Evolutionary conservation across 1,140 invertebrate species (phyloP).

Genomic region (Hyles vespertilio): DNA sequence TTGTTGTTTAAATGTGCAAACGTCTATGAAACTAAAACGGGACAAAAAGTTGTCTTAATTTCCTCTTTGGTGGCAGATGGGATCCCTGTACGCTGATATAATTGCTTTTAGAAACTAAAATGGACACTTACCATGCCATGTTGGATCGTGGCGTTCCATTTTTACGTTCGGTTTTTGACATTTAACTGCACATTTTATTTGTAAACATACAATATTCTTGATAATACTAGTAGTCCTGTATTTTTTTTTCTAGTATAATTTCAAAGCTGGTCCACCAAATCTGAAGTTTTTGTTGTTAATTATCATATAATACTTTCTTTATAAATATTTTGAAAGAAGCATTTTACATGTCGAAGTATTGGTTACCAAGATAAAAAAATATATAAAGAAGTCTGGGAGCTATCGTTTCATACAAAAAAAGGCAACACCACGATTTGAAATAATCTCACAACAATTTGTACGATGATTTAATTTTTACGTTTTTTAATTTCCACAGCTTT

Average conservation of each 20-base stretch:
- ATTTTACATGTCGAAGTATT: neutral
- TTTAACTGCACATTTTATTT: too few species aligned
- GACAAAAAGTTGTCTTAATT: conserved; percentile 51
- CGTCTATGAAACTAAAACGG: conserved; percentile 48
- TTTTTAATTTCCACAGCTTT: too few species aligned
- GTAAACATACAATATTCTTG: too few species aligned
- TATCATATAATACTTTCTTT: neutral
- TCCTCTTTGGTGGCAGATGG: conserved; percentile 26
- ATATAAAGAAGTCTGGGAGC: conserved; percentile 1
- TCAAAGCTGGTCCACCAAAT: neutral
- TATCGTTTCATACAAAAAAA: too few species aligned
- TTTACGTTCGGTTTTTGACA: too few species aligned
- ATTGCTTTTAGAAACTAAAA: neutral
- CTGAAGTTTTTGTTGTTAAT: neutral
- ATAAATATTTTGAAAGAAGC: neutral
- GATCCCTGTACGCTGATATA: neutral
- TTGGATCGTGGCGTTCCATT: too few species aligned
- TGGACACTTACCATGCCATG: neutral
- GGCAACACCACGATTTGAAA: too few species aligned
- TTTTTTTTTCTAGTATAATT: neutral
- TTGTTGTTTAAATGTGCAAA: conserved; percentile 43
- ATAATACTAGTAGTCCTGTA: too few species aligned
- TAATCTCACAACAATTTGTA: too few species aligned
- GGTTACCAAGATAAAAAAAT: neutral
- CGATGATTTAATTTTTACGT: too few species aligned